Evolutionary conservation across 2,888 invertebrate species (phyloP).

Genomic region (Poecilus cupreus): DNA sequence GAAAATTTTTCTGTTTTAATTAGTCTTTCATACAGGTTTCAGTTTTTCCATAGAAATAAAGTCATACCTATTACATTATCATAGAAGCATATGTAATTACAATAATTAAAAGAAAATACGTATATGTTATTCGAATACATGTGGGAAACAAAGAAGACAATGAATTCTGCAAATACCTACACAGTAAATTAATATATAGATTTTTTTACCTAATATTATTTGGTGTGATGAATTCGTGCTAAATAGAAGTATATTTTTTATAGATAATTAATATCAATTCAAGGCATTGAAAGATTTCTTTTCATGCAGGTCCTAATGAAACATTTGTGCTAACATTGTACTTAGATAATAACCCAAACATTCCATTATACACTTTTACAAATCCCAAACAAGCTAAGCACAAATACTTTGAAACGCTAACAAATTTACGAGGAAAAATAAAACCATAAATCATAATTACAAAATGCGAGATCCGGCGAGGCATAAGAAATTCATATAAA

Average conservation of each 20-base stretch:
- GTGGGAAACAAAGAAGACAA: no score
- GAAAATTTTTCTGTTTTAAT: no score
- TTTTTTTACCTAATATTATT: no score
- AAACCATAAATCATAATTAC: constrained; percentile 46
- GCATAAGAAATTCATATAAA: constrained; percentile 43
- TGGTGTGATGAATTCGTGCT: no score
- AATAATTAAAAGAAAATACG: no score
- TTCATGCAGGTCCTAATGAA: neutral
- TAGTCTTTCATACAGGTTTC: no score
- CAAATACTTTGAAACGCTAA: constrained; percentile 21
- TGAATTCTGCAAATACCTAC: no score
- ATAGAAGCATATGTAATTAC: no score
- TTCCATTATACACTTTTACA: constrained; percentile 2
- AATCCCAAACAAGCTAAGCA: neutral
- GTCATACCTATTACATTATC: no score
- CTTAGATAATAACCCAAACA: neutral
- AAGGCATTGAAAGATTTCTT: neutral
- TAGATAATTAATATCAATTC: neutral
- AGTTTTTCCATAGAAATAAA: no score
- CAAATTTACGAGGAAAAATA: constrained; percentile 13
- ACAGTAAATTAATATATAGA: no score
- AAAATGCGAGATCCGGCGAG: constrained; percentile 25
- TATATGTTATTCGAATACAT: no score
- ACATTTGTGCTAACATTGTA: constrained; percentile 1
- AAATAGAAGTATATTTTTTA: neutral